Base-by-base conservation (phyloP, 2,797 vertebrate species). In the Rachycentron canadum region DNA sequence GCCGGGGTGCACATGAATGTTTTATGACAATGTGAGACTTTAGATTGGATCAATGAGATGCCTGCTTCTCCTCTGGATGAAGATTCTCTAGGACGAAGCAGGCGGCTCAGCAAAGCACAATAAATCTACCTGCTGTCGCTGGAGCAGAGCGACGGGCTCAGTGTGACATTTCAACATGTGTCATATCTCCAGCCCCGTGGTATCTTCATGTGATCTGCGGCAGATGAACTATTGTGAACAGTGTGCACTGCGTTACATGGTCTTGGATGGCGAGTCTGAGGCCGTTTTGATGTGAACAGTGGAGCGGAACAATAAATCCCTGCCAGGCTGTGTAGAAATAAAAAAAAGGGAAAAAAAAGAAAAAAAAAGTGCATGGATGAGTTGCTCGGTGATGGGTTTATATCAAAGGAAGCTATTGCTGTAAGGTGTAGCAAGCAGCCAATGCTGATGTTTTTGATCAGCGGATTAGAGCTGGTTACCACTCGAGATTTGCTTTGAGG, bases 221-320 rank as follows among this genome's bases (percentile, higher is more conserved):
- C 67, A n/a, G 23, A 70, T 83, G 50, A 85, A 77, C 67, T 74
- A 59, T 49, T 64, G 79, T 79, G 71, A 89, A 73, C 45, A 45
- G 73, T 34, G 76, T 53, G 2, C 40, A n/a, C n/a, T n/a, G n/a
- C 50, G 76, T 67, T 69, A 59, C 76, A 58, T 58, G 53, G 57
- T 62, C 62, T 72, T 71, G 84, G 65, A 73, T 69, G 30, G 76
- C 59, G 11, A 69, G 76, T 76, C 57, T 62, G 76, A 67, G 76
- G 71, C 76, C 14, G 57, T 76, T 84, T 78, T 81, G 77, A 84
- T 57, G 65, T 55, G 82, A 77, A 78, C 78, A 73, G 69, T 62
- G 45, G 41, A 84, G 84, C 69, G 40, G 61, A 90, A 90, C 87
- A 75, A 83, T 87, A 87, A 87, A 90, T 90, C 84, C 78, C 81